A percentile compares a stretch with the other conserved stretches of the same genome.
phyloP scores from a whole-genome alignment of 2,113 vertebrate genomes.

The Pygoscelis adeliae region DNA sequence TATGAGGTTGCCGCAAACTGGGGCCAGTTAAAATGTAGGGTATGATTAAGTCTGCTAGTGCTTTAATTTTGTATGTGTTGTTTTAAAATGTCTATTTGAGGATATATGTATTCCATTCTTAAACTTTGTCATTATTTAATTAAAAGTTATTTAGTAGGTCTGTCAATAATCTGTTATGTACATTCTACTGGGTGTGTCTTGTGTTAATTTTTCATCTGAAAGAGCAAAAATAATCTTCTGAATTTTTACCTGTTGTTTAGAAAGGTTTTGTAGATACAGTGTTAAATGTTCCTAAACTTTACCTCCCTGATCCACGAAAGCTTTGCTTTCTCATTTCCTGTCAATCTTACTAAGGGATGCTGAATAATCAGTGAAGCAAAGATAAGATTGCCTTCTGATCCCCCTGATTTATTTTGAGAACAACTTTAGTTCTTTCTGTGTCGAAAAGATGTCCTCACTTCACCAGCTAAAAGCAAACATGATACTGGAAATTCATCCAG shows the following conservation, averaged over 20 bases:
- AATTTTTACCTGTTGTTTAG: not conserved
- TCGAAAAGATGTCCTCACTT: constrained; percentile 15
- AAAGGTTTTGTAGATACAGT: not conserved
- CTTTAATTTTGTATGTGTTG: not conserved
- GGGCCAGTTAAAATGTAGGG: not conserved
- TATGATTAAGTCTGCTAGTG: not conserved
- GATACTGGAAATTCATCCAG: not conserved
- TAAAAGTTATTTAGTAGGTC: not conserved
- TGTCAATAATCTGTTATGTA: not conserved
- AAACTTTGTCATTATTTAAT: not conserved
- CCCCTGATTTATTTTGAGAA: constrained; percentile 20
- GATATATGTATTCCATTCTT: not conserved
- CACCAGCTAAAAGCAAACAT: not conserved
- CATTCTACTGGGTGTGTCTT: not conserved
- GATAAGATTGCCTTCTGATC: constrained; percentile 4
- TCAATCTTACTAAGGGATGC: not conserved
- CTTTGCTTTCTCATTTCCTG: constrained; percentile 30
- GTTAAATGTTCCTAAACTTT: not conserved
- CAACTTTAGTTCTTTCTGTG: not conserved
- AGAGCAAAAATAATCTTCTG: not conserved
- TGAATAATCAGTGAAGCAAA: constrained; percentile 36
- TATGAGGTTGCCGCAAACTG: not conserved
- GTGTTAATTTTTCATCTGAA: not conserved
- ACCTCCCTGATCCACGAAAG: not conserved
- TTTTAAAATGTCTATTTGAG: not conserved